These are phyloP conservation scores for Drosophila lacteicornis DNA, from an alignment of 1,140 invertebrate species.

Conservation along the genomic window DNA sequence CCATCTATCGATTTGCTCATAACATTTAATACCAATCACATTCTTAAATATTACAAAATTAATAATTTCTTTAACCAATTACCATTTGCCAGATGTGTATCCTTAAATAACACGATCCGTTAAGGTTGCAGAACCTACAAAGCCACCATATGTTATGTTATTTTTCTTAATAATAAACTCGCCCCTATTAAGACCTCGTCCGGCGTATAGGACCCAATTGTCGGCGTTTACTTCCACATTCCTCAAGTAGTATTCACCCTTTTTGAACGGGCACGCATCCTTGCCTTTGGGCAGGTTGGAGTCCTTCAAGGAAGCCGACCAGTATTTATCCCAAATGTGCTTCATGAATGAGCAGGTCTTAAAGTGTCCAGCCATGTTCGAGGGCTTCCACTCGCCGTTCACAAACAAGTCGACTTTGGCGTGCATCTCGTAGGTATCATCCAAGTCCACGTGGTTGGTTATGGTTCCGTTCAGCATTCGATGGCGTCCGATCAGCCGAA, in stretches of 20 bases:
- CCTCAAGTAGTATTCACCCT: background rate
- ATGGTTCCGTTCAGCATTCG: background rate
- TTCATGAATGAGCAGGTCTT: background rate
- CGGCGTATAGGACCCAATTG: background rate
- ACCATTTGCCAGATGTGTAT: background rate
- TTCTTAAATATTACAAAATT: background rate
- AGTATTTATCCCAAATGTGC: background rate
- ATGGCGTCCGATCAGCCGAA: background rate
- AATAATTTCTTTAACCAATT: background rate
- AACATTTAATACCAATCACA: no score
- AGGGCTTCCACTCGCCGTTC: background rate
- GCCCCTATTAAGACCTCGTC: background rate
- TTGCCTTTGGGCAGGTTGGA: background rate
- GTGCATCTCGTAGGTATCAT: background rate
- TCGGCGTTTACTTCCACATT: background rate
- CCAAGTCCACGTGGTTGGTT: background rate
- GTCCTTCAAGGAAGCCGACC: background rate
- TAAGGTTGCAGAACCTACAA: background rate
- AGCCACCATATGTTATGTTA: background rate
- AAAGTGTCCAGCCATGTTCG: background rate
- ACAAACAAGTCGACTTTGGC: accelerated
- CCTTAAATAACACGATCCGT: background rate
- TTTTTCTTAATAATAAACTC: accelerated
- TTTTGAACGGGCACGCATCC: background rate
- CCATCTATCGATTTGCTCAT: no score